Percentiles rank a stretch among this genome's conserved stretches.
Conservation (phyloP, 2,797 vertebrate species). For the Gambelia wislizenii region DNA sequence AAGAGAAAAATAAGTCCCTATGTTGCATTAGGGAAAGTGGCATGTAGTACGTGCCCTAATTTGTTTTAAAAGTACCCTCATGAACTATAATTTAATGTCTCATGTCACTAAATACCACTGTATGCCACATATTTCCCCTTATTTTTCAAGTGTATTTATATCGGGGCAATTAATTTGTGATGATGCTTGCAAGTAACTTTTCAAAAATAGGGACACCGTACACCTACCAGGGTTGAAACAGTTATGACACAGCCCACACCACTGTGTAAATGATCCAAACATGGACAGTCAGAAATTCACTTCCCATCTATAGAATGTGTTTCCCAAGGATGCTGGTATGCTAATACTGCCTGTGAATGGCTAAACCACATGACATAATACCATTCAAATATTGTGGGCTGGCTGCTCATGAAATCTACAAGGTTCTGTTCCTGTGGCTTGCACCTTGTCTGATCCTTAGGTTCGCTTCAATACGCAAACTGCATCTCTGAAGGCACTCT, state of each 20-base stretch:
- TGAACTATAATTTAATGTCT: background rate
- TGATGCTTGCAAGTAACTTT: background rate
- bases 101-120: background rate
- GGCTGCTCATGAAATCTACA: background rate
- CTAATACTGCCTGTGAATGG: background rate
- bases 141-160: background rate
- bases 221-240: background rate
- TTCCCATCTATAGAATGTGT: background rate
- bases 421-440: background rate
- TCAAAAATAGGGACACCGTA: background rate
- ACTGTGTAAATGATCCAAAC: background rate
- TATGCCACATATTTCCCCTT: background rate
- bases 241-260: background rate
- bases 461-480: background rate
- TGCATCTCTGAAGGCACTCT: background rate
- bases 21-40: background rate
- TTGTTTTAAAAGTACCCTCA: background rate
- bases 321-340: too few species aligned
- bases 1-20: background rate
- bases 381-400: background rate
- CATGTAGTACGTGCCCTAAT: background rate
- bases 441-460: background rate
- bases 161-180: background rate
- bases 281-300: background rate
- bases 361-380: background rate